Evolutionary conservation across 1,140 invertebrate species (phyloP), one percentile per base, ranked within the genome.

Genomic region (Camponotus vicinus): DNA sequence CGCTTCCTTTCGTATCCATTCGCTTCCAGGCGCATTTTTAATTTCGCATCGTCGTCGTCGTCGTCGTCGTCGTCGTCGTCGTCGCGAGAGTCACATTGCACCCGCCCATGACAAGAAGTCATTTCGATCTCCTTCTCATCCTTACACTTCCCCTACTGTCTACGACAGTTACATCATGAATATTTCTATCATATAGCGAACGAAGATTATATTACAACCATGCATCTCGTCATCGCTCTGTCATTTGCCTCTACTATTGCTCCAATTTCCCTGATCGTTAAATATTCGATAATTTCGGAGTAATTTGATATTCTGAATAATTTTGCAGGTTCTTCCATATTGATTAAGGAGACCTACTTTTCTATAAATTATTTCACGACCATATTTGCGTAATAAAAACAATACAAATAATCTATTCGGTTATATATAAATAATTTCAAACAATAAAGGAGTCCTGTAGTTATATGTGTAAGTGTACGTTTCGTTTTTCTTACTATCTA

Each of bases 21-120:
- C 76, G 75, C 71, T 87, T 77, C 66, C 88, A 89, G 78, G 42
- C 87, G 83, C 77, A 78, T 89, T 89, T 89, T 86, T 89, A 86
- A 89, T 89, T 89, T 89, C 76, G 66, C 88, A 89, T 89, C 88
- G 87, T 73, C 87, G 76, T 86, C 63, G 70, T 49, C 66, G 59
- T 71, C 45, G 34, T 79, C 42, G 40, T 66, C 59, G 3, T 80
- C 78, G 8, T 84, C 55, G 27, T 84, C 34, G 64, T 63, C 57
- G 66, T 67, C 75, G 73, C 67, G 49, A 52, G 83, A 79, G 15
- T 42, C 77, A 69, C 57, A 70, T 27, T 37, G 34, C 76, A 61
- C 71, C 87, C 86, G 75, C 86, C 69, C 83, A 86, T 87, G 57
- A 86, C 63, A 69, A 86, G 63, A 76, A 61, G 61, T 76, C 70